Evolutionary conservation across 2,797 vertebrate genomes (phyloP), one percentile per base, ranked within the genome.

Genomic region (Manis crassicaudata): DNA sequence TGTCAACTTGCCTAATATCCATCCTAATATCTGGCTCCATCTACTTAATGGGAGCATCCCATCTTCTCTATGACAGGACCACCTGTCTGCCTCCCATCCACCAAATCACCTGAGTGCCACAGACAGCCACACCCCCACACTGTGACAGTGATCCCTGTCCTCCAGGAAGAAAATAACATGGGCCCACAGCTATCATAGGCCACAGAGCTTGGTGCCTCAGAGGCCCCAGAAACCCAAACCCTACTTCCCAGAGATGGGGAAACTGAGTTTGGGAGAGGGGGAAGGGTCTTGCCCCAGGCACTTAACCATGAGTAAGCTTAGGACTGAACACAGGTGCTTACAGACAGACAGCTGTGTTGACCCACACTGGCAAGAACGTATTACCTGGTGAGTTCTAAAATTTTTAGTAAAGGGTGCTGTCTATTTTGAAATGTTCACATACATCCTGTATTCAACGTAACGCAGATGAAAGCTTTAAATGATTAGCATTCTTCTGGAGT

Each of bases 401-500:
- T 52, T 84, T 63, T 70, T 50, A 54, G 37, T 23, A 60, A 5
- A 52, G n/a, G 40, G 37, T 29, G 20, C 43, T 46, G 72, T 7
- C 17, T 40, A 43, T 70, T 90, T 88, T 65, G 82, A 84, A 91
- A 85, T 37, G n/a, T 56, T 37, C 54, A 76, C 25, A 46, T 4
- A 72, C 6, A 1, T 5, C n/a, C 29, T 67, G 63, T 50, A 77
- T 40, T 43, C 79, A 80, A 52, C 54, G 80, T 80, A 96, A 80
- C 10, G 46, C 11, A 65, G 82, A 62, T 16, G 79, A 83, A 54
- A 75, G 70, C 14, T 68, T 90, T 65, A 60, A 43, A 73, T 11
- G n/a, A 65, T 75, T 23, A 73, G 50, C 76, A 32, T 81, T 58
- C 56, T 94, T 92, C 73, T 79, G 87, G 70, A 88, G 67, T 56